Base-by-base conservation (phyloP, 2,113 vertebrate genomes). In the Lanius ludovicianus region DNA sequence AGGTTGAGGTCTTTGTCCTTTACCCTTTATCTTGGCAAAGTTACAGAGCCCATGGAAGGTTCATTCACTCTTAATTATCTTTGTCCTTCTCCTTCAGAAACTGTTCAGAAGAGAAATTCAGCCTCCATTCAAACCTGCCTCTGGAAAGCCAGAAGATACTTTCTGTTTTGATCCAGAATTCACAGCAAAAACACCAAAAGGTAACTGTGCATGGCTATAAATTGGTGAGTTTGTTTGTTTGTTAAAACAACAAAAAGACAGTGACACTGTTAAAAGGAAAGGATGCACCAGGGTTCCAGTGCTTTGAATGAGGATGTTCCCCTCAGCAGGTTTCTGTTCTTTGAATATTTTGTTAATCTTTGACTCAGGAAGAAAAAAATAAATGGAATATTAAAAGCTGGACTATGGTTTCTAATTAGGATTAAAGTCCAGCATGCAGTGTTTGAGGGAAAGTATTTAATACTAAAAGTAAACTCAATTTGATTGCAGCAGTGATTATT, bases 121-220 rank as follows among this genome's bases (percentile, higher is more conserved):
- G 78, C 99, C 99, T 90, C 99, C 99, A 2, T 99, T 99, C 96
- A 99, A 99, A 97, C 99, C 99, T 83, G 99, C 99, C 87, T 98
- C 99, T 96, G 99, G 99, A 94, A 99, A 99, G 97, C 99, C 99
- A 93, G 99, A 99, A 91, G 99, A 99, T 97, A 99, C 99, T 13
- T 99, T 99, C 97, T 99, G 99, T 97, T 99, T 99, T 70, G 99
- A 99, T 98, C 99, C 99, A 37, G 99, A 99, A 97, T 99, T 99
- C 98, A 99, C 99, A 84, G 99, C 99, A 95, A 99, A 99, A 99
- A 99, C 99, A 52, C 99, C 99, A 93, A 99, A 99, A 99, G 99
- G 99, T 99, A 97, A 80, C 59, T 23, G 49, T 57, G 24, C 30
- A 13, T 85, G 44, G 8, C 31, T 55, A 1, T 21, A 42, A 78